Evolutionary conservation across 2,888 invertebrate species (phyloP).

Genomic region (Acholoe squamosa): DNA sequence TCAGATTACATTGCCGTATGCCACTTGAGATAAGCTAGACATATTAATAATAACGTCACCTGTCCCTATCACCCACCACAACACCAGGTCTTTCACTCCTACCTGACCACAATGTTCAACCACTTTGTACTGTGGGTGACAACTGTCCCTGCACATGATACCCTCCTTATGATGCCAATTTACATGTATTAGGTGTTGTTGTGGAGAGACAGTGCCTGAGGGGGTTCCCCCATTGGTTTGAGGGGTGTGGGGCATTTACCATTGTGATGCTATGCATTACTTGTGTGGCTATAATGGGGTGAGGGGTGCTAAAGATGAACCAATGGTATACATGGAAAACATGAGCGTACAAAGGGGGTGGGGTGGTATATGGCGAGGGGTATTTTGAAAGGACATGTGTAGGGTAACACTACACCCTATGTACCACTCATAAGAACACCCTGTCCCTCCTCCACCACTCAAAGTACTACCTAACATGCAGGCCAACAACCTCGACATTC

Average conservation of each 20-base stretch:
- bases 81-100: neutral
- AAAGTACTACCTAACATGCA: slow-evolving; percentile 22
- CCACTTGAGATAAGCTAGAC: slow-evolving; percentile 3
- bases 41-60: neutral
- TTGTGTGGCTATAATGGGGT: no score
- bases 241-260: neutral
- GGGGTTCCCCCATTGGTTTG: neutral
- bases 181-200: neutral
- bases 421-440: slow-evolving; percentile 6
- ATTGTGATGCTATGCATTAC: no score
- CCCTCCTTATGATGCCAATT: slow-evolving; percentile 2
- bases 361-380: neutral
- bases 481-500: neutral
- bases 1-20: neutral
- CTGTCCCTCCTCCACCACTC: slow-evolving; percentile 29
- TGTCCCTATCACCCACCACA: neutral
- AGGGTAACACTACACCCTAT: neutral
- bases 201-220: neutral
- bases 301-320: no score
- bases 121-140: neutral
- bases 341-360: no score
- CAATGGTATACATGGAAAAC: no score
- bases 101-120: neutral
- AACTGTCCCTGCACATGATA: neutral
- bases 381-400: neutral